These are phyloP conservation scores for Lithosia quadra DNA, from an alignment of 2,888 invertebrate genomes.

Conservation along the genomic window DNA sequence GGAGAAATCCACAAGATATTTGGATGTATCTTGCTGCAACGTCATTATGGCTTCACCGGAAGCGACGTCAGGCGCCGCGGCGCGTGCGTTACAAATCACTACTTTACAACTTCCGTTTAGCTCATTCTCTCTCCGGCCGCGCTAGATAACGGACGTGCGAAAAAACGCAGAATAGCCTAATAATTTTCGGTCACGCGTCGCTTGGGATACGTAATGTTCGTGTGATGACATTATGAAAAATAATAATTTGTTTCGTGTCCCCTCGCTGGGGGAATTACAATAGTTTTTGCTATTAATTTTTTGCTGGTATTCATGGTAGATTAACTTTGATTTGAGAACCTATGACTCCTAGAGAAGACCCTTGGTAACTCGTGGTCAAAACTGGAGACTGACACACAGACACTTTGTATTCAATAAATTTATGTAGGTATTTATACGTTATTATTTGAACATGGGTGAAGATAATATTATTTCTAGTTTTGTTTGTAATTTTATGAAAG, in stretches of 20 bases:
- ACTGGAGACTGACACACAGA: background rate
- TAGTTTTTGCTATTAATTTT: conserved; percentile 65
- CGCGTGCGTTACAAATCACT: conserved; percentile 88
- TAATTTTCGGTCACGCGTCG: conserved; percentile 81
- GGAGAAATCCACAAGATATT: conserved; percentile 60
- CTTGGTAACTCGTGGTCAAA: background rate
- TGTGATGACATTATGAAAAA: conserved; percentile 84
- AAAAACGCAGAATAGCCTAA: conserved; percentile 69
- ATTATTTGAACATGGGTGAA: too few relatives aligned
- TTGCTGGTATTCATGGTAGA: conserved; percentile 57
- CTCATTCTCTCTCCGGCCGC: conserved; percentile 69
- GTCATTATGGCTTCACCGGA: conserved; percentile 83
- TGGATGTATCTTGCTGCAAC: conserved; percentile 58
- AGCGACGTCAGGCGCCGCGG: conserved; percentile 82
- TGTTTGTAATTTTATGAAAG: too few relatives aligned
- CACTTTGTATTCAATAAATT: too few relatives aligned
- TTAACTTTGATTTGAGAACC: conserved; percentile 45
- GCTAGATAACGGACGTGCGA: conserved; percentile 71
- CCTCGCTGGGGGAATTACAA: conserved; percentile 62
- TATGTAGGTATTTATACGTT: too few relatives aligned
- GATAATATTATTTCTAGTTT: too few relatives aligned
- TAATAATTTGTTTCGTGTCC: conserved; percentile 83
- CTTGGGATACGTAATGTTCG: conserved; percentile 76
- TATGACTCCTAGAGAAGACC: conserved; percentile 15
- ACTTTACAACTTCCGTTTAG: conserved; percentile 86